Evolutionary conservation across 2,113 vertebrate species (phyloP).

Genomic region (Argyrosomus japonicus): DNA sequence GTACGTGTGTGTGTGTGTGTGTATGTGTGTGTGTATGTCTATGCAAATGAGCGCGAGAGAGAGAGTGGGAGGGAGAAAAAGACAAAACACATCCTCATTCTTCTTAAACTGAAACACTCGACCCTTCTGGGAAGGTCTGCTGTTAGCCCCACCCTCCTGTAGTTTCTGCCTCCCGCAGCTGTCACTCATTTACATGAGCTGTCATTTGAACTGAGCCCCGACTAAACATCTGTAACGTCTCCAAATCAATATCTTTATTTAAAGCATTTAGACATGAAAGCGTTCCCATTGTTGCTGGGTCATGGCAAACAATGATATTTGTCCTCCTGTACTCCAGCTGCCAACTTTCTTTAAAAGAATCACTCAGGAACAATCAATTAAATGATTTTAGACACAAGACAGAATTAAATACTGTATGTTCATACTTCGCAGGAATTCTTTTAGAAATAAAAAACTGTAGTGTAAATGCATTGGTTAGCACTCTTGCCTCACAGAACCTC

Average conservation of each 20-base stretch:
- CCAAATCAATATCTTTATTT: not conserved
- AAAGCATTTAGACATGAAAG: not conserved
- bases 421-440: too few relatives aligned
- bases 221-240: not conserved
- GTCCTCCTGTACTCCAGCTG: too few relatives aligned
- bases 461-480: too few relatives aligned
- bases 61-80: conserved; percentile 2
- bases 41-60: conserved; percentile 12
- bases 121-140: not conserved
- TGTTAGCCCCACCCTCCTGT: not conserved
- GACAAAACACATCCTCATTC: conserved; percentile 27
- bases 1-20: not conserved
- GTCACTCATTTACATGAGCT: not conserved
- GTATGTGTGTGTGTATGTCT: not conserved
- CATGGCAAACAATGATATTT: not conserved
- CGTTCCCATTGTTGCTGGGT: not conserved
- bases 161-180: conserved; percentile 3
- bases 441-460: too few relatives aligned
- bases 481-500: too few relatives aligned
- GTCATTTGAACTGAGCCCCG: not conserved
- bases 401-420: too few relatives aligned
- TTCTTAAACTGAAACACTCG: not conserved
- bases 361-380: too few relatives aligned
- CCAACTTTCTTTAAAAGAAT: too few relatives aligned
- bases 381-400: too few relatives aligned